Base-by-base conservation (phyloP, 2,888 invertebrate species). In the Phania funesta region DNA sequence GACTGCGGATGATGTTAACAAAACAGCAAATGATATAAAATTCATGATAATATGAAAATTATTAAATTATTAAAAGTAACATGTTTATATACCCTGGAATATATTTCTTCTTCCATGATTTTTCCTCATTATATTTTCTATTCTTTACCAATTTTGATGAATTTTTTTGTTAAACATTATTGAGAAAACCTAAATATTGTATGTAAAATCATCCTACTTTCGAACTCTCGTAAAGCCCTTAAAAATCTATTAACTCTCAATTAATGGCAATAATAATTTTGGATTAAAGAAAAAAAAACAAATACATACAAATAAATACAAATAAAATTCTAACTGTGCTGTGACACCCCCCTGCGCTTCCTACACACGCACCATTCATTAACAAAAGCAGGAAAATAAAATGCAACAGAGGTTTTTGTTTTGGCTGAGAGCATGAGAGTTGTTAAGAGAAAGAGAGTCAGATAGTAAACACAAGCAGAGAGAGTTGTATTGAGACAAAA, bases 401-500 rank as follows among this genome's bases (percentile, higher is more conserved):
- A 68, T 68, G 76, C 76, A 76, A 76, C 67, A 67, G 67, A 67
- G 29, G 50, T 44, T 38, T n/a, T 41, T 67, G 3, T 29, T 41
- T n/a, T 16, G 29, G 22, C 8, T 22, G 44, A 52, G 74, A 74
- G 74, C 11, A 54, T 18, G 16, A 41, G 11, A 41, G 20, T 29
- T 20, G 13, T 4, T 13, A 6, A 22, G 24, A 52, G 52, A 5
- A 3, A 38, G 38, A 50, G 35, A 32, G 58, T 35, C 35, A 48
- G 46, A 22, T 26, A n/a, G 3, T 35, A 38, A 24, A 18, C 1
- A 44, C 0, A 26, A 16, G 52, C 8, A 16, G 7, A 22, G 16
- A 44, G 41, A n/a, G 35, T n/a, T 44, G 29, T 4, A 29, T 29
- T 16, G 6, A 44, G 16, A 1, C 20, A 20, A 35, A 64, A 54